A percentile compares a stretch with the other conserved stretches of the same genome.
These are phyloP conservation scores for Eurosta solidaginis DNA, from an alignment of 1,140 invertebrate species.

Conservation along the genomic window DNA sequence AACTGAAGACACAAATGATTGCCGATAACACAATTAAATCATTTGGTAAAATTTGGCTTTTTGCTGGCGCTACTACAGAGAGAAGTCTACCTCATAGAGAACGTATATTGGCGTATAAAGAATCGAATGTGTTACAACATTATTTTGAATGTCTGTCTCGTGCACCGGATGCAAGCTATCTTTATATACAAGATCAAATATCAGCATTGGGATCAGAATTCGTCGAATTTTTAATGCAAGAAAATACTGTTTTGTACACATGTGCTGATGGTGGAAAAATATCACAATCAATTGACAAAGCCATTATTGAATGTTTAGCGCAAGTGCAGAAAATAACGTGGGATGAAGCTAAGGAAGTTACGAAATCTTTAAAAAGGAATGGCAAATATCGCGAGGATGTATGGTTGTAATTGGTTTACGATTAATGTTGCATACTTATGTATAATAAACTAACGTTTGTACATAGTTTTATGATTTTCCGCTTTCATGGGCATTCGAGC, in stretches of 20 bases:
- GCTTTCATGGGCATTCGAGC: background rate
- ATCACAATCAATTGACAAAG: slow-evolving; percentile 69
- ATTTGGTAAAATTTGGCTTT: slow-evolving; percentile 66
- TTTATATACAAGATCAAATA: slow-evolving; percentile 70
- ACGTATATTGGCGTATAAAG: slow-evolving; percentile 55
- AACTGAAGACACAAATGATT: slow-evolving; percentile 61
- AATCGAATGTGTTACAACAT: slow-evolving; percentile 62
- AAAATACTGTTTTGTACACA: slow-evolving; percentile 68
- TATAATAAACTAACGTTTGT: background rate
- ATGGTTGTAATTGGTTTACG: slow-evolving; percentile 61
- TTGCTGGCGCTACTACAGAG: slow-evolving; percentile 76
- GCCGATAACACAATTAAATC: slow-evolving; percentile 44
- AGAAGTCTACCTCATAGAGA: slow-evolving; percentile 60
- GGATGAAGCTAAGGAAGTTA: slow-evolving; percentile 55
- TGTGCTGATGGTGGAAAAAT: slow-evolving; percentile 80
- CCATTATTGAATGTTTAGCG: slow-evolving; percentile 65
- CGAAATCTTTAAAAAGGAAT: slow-evolving; percentile 59
- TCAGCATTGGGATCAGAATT: slow-evolving; percentile 63
- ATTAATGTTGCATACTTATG: too few relatives aligned
- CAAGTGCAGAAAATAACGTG: slow-evolving; percentile 55
- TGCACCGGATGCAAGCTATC: slow-evolving; percentile 59
- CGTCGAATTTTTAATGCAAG: slow-evolving; percentile 64
- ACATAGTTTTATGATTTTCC: background rate
- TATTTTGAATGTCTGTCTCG: slow-evolving; percentile 71
- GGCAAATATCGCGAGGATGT: slow-evolving; percentile 64